Evolutionary conservation across 92 coral and sea anemone genomes (phyloP), one percentile per base, ranked within the genome.

Genomic region (Actinernus sp.): DNA sequence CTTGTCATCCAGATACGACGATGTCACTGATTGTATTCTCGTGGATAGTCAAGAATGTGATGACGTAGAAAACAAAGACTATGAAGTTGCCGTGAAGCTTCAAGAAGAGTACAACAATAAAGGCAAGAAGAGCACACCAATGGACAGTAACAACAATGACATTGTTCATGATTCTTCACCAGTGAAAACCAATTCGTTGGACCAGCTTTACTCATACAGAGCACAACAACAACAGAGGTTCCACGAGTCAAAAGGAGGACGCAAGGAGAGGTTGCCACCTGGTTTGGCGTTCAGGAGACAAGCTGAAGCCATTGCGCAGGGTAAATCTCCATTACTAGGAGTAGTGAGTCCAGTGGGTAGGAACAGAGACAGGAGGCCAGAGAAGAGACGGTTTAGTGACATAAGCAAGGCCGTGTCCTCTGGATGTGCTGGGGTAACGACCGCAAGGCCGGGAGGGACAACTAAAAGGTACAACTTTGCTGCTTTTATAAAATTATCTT

Each of bases 291-390:
- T 83, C 37, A 43, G 90, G 51, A 66, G 61, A 43, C 76, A 76
- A 52, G 90, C 68, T 3, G 84, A 68, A 48, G 90, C 90, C 13
- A 76, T 83, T 8, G 90, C 90, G 3, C 61, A 53, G 59, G 90
- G 90, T 1, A 83, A 76, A 47, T 71, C 70, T 22, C 49, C 63
- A 17, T 43, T 66, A 36, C 47, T 82, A 24, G 69, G 77, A n/a
- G 48, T 67, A 47, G 69, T 56, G 9, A 69, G 44, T n/a, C 55
- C 65, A 38, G 9, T 10, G 25, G 57, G 27, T 8, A 29, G 32
- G 10, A 31, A 22, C 9, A 19, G 6, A 0, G 26, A 30, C 25
- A 68, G 60, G 7, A 23, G 37, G 21, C 39, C 63, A n/a, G 75
- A 68, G 14, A 68, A 68, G 26, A 39, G 75, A 3, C 38, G 63